These are phyloP conservation scores for Channa striata DNA, from an alignment of 2,797 vertebrate species.

Conservation along the genomic window DNA sequence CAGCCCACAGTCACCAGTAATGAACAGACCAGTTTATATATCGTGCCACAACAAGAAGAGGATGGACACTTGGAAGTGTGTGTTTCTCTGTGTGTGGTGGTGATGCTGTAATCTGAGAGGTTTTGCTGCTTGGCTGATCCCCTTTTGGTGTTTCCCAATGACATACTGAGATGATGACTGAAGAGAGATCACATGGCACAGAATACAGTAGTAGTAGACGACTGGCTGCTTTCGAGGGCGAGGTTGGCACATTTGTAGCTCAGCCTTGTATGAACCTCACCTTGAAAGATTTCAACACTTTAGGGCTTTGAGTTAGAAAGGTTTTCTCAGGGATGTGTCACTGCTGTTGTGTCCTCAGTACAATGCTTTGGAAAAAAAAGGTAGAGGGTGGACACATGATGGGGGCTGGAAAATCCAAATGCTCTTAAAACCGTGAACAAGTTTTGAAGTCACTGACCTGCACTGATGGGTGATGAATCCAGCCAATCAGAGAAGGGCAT, in stretches of 20 bases:
- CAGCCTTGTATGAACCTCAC: background rate
- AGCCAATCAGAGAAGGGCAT: constrained; percentile 53
- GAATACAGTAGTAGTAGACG: constrained; percentile 26
- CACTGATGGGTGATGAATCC: constrained; percentile 48
- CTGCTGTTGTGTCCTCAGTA: constrained; percentile 27
- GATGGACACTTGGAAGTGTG: constrained; percentile 35
- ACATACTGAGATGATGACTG: constrained; percentile 44
- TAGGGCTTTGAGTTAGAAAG: background rate
- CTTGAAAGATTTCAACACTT: background rate
- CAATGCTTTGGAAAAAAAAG: constrained; percentile 23
- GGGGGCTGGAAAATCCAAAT: constrained; percentile 16
- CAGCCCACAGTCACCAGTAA: constrained; percentile 60
- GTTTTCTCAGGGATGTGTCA: background rate
- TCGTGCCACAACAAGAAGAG: constrained; percentile 43
- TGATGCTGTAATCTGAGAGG: constrained; percentile 39
- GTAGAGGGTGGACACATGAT: constrained; percentile 9
- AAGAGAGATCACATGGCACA: constrained; percentile 63
- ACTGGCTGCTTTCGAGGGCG: constrained; percentile 23
- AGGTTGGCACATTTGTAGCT: constrained; percentile 1
- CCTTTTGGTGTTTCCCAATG: constrained; percentile 51
- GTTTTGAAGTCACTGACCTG: constrained; percentile 30
- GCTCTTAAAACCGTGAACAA: background rate
- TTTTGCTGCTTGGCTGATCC: constrained; percentile 59
- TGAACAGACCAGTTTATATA: constrained; percentile 57
- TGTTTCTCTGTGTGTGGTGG: constrained; percentile 22